These are phyloP conservation scores for Scomber scombrus DNA, from an alignment of 2,113 vertebrate genomes.

Conservation along the genomic window DNA sequence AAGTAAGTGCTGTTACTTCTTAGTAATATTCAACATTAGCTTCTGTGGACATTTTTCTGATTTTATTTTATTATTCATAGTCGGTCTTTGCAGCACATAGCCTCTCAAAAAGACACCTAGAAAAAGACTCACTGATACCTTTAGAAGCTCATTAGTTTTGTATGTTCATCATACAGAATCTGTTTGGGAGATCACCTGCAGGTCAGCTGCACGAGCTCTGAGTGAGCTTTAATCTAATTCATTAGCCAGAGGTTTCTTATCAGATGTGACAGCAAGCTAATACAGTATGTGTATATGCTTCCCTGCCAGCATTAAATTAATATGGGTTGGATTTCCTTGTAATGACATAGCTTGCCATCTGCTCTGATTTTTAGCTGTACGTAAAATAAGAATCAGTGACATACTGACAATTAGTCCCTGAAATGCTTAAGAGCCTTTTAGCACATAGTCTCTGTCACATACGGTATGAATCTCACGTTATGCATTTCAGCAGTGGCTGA, in stretches of 20 bases:
- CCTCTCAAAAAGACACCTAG: not conserved
- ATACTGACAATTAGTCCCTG: not conserved
- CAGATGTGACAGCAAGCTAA: slow-evolving; percentile 42
- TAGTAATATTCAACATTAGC: not conserved
- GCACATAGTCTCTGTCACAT: no score
- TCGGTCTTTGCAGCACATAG: not conserved
- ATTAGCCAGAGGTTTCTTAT: slow-evolving; percentile 48
- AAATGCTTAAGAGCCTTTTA: no score
- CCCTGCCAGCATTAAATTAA: slow-evolving; percentile 51
- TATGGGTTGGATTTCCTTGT: slow-evolving; percentile 26
- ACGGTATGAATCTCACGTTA: no score
- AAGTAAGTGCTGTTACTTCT: not conserved
- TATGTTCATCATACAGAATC: slow-evolving; percentile 1
- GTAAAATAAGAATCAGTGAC: slow-evolving; percentile 8
- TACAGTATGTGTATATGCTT: slow-evolving; percentile 21
- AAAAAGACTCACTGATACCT: not conserved
- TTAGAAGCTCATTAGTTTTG: not conserved
- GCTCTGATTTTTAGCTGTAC: slow-evolving; percentile 3
- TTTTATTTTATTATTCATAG: not conserved
- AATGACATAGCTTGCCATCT: slow-evolving; percentile 36
- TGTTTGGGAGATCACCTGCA: slow-evolving; percentile 19
- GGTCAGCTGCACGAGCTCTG: slow-evolving; percentile 15
- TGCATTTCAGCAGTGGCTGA: no score
- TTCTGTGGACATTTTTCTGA: not conserved
- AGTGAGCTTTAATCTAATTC: slow-evolving; percentile 52